Evolutionary conservation across 2,113 vertebrate genomes (phyloP).

Genomic region (Proterorhinus semilunaris): DNA sequence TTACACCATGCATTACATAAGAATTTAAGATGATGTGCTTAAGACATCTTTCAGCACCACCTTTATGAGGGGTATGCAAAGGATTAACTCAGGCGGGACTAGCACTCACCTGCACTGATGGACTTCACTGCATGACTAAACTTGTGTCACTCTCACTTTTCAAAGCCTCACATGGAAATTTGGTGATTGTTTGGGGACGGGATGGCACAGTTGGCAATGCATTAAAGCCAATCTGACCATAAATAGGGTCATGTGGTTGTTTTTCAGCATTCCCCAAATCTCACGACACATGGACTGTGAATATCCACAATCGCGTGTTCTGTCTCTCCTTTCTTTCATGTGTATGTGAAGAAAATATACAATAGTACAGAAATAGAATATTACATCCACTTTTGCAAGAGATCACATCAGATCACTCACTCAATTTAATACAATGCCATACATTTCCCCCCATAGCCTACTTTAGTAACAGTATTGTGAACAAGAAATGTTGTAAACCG

Average conservation of each 20-base stretch:
- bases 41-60: constrained; percentile 28
- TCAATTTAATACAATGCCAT: constrained; percentile 8
- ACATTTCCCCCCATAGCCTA: too few species aligned
- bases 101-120: constrained; percentile 36
- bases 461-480: constrained; percentile 10
- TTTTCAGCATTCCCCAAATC: constrained; percentile 12
- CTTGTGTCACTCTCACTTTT: constrained; percentile 28
- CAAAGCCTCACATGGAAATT: constrained; percentile 4
- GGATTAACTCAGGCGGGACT: constrained; percentile 16
- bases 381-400: constrained; percentile 17
- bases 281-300: constrained; percentile 6
- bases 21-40: neutral
- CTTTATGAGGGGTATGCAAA: constrained; percentile 30
- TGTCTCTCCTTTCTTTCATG: constrained; percentile 4
- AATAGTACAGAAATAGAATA: neutral
- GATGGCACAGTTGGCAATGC: constrained; percentile 4
- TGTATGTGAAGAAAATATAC: neutral
- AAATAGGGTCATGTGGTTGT: constrained; percentile 18
- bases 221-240: constrained; percentile 15
- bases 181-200: constrained; percentile 8
- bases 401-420: neutral
- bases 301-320: constrained; percentile 1
- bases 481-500: constrained; percentile 9
- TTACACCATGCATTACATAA: constrained; percentile 1
- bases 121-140: constrained; percentile 19